Evolutionary conservation across 1,140 invertebrate genomes (phyloP), one percentile per base, ranked within the genome.

Genomic region (Drosophila mauritiana): DNA sequence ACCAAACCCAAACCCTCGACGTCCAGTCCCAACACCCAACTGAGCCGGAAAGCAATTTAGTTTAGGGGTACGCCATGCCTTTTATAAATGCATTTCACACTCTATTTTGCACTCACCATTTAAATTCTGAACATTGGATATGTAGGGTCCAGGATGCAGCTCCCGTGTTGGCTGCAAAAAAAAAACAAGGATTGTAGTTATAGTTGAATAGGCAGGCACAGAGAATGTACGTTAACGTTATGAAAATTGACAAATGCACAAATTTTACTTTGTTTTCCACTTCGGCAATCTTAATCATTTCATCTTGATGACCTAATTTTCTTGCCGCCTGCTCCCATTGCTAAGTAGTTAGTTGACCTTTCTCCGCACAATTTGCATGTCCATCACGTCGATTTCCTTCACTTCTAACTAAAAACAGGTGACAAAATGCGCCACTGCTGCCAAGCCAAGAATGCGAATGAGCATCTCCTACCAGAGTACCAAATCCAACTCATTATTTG

Each of bases 91-190:
- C 78, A 69, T 72, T 82, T 86, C 69, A 82, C 61, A 86, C 61
- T 63, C 74, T 68, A 73, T 78, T 86, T 79, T 79, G 54, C 72
- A 88, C 80, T 88, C 81, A 88, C 83, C 83, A 89, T 80, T 89
- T 83, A 86, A 89, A 78, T 63, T 88, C 67, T 59, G 79, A 63
- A 79, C 79, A 86, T 82, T 76, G 73, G 51, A 53, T 31, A 40
- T 46, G 39, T 51, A 27, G 34, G 58, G 36, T 34, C 25, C 49
- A 31, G 25, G n/a, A 52, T 83, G 64, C 53, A 65, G 46, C 62
- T 67, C 15, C 65, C 39, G 65, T 65, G 48, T 69, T 36, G 40
- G 40, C 58, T 48, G 62, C 40, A 75, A 7, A 42, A 52, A 61
- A 22, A 22, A 22, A 17, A 17, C 17, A 17, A 22, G 20, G 36